Evolutionary conservation across 1,140 invertebrate species (phyloP).

Genomic region (Drosophila paulistorum): DNA sequence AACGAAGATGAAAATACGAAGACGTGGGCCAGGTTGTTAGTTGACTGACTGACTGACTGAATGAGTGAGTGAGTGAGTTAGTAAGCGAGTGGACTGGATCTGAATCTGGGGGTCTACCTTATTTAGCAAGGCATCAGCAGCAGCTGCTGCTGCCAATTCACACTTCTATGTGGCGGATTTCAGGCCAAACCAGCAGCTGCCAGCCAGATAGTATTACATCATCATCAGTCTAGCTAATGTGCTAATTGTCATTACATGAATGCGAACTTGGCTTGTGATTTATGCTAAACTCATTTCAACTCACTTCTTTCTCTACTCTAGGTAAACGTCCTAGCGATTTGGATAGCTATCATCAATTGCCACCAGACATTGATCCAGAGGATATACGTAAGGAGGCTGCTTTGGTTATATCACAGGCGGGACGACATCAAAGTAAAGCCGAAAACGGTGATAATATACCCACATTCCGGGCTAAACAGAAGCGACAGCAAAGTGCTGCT

Average conservation of each 20-base stretch:
- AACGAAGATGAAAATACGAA: slow-evolving; percentile 11
- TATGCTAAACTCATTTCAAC: slow-evolving; percentile 23
- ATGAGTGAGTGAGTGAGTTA: neutral
- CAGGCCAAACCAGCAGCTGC: slow-evolving; percentile 30
- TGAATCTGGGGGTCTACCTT: slow-evolving; percentile 49
- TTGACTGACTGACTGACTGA: slow-evolving; percentile 38
- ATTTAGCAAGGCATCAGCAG: slow-evolving; percentile 51
- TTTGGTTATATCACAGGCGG: slow-evolving; percentile 77
- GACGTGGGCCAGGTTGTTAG: slow-evolving; percentile 73
- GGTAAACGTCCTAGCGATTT: slow-evolving; percentile 73
- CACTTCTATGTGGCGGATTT: slow-evolving; percentile 58
- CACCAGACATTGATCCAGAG: slow-evolving; percentile 74
- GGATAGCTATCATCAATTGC: slow-evolving; percentile 74
- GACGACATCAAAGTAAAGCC: slow-evolving; percentile 78
- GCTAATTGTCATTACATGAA: slow-evolving; percentile 79
- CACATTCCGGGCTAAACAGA: slow-evolving; percentile 66
- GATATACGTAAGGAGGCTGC: slow-evolving; percentile 81
- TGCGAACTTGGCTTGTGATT: slow-evolving; percentile 52
- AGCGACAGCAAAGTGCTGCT: slow-evolving; percentile 56
- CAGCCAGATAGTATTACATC: slow-evolving; percentile 65
- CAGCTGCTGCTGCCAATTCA: slow-evolving; percentile 74
- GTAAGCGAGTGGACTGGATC: neutral
- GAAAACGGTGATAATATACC: slow-evolving; percentile 79
- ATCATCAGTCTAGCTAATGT: slow-evolving; percentile 69
- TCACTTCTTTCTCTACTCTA: slow-evolving; percentile 23